These are phyloP conservation scores for Cecidostiba fungosa DNA, from an alignment of 2,888 invertebrate genomes.

Conservation along the genomic window DNA sequence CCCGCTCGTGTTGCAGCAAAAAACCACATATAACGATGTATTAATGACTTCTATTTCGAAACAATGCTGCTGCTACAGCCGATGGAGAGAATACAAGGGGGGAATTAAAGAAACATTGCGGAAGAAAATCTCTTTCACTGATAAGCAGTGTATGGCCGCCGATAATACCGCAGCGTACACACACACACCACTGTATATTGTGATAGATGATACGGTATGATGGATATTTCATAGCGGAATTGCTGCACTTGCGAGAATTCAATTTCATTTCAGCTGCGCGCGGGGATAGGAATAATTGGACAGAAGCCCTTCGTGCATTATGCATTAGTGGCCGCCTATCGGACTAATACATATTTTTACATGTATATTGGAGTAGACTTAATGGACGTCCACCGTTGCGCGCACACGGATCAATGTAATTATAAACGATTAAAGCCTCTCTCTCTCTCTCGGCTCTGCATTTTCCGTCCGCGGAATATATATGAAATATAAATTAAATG, in stretches of 20 bases:
- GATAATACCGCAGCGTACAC: slow-evolving; percentile 11
- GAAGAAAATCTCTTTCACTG: slow-evolving; percentile 25
- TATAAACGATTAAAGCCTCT: background rate
- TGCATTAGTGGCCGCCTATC: slow-evolving; percentile 12
- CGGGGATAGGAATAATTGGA: background rate
- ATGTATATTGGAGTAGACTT: background rate
- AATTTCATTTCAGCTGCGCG: slow-evolving; percentile 46
- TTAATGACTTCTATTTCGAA: slow-evolving; percentile 47
- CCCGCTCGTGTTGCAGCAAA: slow-evolving; percentile 12
- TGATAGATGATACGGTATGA: slow-evolving; percentile 54
- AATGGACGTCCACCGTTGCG: background rate
- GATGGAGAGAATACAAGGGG: background rate
- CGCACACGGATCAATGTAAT: slow-evolving; percentile 23
- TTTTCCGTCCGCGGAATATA: background rate
- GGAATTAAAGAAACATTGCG: background rate
- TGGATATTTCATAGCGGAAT: slow-evolving; percentile 56
- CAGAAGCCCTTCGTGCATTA: slow-evolving; percentile 34
- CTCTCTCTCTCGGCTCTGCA: background rate
- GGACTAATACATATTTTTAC: slow-evolving; percentile 38
- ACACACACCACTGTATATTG: slow-evolving; percentile 34
- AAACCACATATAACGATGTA: slow-evolving; percentile 53
- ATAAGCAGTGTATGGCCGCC: slow-evolving; percentile 43
- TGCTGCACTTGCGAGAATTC: slow-evolving; percentile 45
- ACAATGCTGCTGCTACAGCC: background rate
- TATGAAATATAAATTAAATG: background rate